Base-by-base conservation (phyloP, 2,888 invertebrate species). In the Drosophila dives region DNA sequence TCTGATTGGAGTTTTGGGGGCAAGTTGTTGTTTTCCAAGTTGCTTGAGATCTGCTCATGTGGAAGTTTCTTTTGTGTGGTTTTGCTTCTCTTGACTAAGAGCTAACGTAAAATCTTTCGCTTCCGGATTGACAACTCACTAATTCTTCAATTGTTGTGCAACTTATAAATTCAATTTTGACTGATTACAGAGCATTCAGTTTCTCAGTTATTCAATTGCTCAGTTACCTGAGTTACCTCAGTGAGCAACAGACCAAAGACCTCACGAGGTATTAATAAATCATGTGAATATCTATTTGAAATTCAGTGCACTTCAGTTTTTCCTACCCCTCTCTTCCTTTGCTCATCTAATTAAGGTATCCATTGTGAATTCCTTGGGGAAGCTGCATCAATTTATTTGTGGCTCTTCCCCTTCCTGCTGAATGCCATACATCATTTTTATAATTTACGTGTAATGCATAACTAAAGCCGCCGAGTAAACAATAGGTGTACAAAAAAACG, bases 401-500 rank as follows among this genome's bases (percentile, higher is more conserved):
- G 45, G 56, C 26, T 45, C 65, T 40, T 40, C 55, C 34, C 56
- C 54, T 59, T 56, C 51, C 59, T 60, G 54, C 50, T 61, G 54
- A 17, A 34, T 20, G 60, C 36, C 20, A 81, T 81, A 80, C 77
- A 80, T 81, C 77, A 80, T 80, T 77, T 83, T 81, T 74, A 77
- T 77, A 83, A 83, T 83, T 77, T 81, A 83, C 83, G 83, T 83
- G 81, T 62, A 83, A 69, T 67, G 73, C 83, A 64, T 82, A 77
- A 71, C 69, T 74, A 82, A 82, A 61, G 68, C 56, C 40, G 68
- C 56, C 40, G 68, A 72, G 64, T 64, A 77, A 75, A 64, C 79
- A 86, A 83, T 80, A 89, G 75, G 64, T 72, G 65, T 75, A 61
- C 70, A 73, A 74, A 61, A 68, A 73, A 75, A 70, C 51, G 51